Evolutionary conservation across 2,888 invertebrate genomes (phyloP).

Genomic region (Oscheius onirici): DNA sequence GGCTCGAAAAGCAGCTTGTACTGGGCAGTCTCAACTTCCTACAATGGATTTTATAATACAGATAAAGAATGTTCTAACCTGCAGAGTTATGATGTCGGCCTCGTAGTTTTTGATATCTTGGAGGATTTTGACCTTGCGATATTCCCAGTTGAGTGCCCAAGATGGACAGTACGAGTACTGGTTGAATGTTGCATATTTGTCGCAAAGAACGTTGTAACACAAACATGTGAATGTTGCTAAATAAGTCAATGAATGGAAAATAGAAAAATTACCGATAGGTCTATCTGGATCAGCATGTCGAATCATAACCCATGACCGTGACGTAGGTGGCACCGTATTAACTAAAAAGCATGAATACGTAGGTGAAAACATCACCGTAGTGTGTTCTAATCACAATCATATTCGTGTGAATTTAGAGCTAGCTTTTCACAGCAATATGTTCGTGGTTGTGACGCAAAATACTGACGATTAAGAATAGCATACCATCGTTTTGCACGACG

Average conservation of each 20-base stretch:
- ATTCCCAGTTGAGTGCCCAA: slow-evolving; percentile 98
- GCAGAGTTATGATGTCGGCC: slow-evolving; percentile 93
- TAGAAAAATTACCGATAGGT: slow-evolving; percentile 57
- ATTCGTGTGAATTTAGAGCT: not conserved
- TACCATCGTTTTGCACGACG: slow-evolving; percentile 61
- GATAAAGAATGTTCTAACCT: slow-evolving; percentile 72
- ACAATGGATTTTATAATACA: slow-evolving; percentile 62
- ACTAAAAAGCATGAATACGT: slow-evolving; percentile 50
- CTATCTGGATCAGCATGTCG: slow-evolving; percentile 63
- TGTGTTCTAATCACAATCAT: not conserved
- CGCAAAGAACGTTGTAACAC: slow-evolving; percentile 99
- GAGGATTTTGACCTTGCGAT: slow-evolving; percentile 94
- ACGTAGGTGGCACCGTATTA: slow-evolving; percentile 60
- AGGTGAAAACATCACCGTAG: too few relatives aligned
- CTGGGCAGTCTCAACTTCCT: slow-evolving; percentile 99
- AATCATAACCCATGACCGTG: slow-evolving; percentile 63
- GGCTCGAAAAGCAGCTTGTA: slow-evolving; percentile 95
- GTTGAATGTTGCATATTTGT: slow-evolving; percentile 97
- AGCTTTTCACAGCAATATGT: not conserved
- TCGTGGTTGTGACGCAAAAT: not conserved
- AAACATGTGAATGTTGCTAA: slow-evolving; percentile 86
- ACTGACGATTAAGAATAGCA: slow-evolving; percentile 47
- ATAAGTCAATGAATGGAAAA: slow-evolving; percentile 25
- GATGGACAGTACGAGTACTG: slow-evolving; percentile 98
- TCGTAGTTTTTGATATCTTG: slow-evolving; percentile 91